Base-by-base conservation (phyloP, 2,113 vertebrate species). In the Ellobius talpinus region DNA sequence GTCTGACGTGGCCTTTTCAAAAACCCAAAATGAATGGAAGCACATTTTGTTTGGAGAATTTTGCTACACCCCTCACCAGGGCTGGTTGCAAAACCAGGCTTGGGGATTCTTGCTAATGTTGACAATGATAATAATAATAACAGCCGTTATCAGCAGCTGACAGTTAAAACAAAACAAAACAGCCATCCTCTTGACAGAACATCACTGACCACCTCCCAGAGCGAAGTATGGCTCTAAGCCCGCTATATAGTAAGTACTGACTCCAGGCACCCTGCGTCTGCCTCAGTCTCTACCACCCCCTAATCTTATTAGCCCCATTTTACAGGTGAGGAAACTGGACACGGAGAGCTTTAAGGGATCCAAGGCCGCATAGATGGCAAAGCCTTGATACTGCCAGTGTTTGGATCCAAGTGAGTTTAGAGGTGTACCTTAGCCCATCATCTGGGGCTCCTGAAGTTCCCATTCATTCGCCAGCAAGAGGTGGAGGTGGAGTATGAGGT, bases 1-100 rank as follows among this genome's bases (percentile, higher is more conserved):
- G 92, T 98, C 96, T 98, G 96, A 97, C 96, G 96, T 98, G 97
- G 97, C 97, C 97, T 98, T 98, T 98, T 98, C 97, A 98, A 96
- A 97, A 97, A 95, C 96, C 97, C 97, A 97, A 97, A 97, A 97
- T 98, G 97, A 98, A 98, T 98, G 97, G 97, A 98, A 96, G 96
- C 97, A 97, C 97, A 97, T 97, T 98, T 97, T 97, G 97, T 97
- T 98, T 97, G 96, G 96, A 97, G 97, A 95, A 97, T 98, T 97
- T 97, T 89, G 97, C 96, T 98, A 97, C 97, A 97, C 97, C 96
- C 96, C 94, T 97, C 94, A 96, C 73, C 87, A 97, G 96, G 95
- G 97, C 97, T 97, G 93, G 95, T 96, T 97, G 95, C 97, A 98
- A 97, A 97, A 98, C 97, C 97, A 98, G 97, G 97, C 97, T 97